A percentile compares a stretch with the other conserved stretches of the same genome.
Conservation (phyloP, 92 coral and sea anemone species). For the Micromussa lordhowensis region DNA sequence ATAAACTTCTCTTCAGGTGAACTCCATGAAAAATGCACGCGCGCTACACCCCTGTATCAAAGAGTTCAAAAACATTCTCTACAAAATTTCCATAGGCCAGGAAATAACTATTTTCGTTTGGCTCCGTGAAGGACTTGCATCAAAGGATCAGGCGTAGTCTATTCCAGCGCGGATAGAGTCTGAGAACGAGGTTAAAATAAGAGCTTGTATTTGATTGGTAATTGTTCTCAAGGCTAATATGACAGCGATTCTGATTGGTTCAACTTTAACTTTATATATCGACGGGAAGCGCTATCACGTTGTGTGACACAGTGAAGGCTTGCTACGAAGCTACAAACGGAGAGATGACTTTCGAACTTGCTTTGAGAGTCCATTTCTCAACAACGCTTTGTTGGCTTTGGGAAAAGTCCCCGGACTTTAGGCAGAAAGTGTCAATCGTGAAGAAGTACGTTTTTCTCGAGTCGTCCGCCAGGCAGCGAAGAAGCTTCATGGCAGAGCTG, state of each 20-base stretch:
- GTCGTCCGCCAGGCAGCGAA: constrained; percentile 72
- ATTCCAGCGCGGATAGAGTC: too few species aligned
- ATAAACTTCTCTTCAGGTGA: too few species aligned
- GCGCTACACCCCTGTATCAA: too few species aligned
- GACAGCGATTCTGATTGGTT: constrained; percentile 36
- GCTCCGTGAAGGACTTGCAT: too few species aligned
- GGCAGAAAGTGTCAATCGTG: constrained; percentile 98
- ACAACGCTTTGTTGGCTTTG: constrained; percentile 96
- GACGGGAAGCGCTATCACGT: neutral
- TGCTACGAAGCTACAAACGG: constrained; percentile 99
- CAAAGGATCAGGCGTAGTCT: too few species aligned
- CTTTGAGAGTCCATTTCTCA: constrained; percentile 72
- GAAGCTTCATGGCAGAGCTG: constrained; percentile 86
- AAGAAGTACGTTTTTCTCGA: constrained; percentile 84
- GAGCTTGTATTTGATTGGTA: constrained; percentile 21
- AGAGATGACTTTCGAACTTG: constrained; percentile 40
- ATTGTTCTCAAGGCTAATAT: neutral
- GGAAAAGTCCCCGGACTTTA: constrained; percentile 99
- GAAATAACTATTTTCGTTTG: too few species aligned
- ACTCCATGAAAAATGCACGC: too few species aligned
- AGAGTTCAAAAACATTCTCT: too few species aligned
- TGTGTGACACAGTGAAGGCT: constrained; percentile 98
- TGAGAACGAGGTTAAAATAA: neutral
- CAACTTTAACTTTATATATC: neutral
- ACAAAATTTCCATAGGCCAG: too few species aligned